These are phyloP conservation scores for Deroptyus accipitrinus DNA, from an alignment of 2,113 vertebrate genomes.

Conservation along the genomic window DNA sequence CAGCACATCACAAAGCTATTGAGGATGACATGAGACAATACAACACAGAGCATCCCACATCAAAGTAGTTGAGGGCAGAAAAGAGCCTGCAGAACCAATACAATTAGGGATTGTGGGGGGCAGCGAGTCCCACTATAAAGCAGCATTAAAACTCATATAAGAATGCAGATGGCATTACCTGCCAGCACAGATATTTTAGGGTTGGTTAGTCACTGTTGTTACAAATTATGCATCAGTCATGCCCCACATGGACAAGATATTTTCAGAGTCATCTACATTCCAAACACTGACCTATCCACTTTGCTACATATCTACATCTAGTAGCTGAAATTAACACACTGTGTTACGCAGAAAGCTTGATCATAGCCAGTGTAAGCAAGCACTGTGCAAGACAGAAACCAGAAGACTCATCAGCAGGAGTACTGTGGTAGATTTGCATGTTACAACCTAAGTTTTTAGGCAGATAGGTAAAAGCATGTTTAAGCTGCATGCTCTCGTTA, in stretches of 20 bases:
- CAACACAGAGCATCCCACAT: background rate
- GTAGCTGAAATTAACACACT: background rate
- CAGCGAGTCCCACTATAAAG: background rate
- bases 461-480: background rate
- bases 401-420: background rate
- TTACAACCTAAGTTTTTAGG: background rate
- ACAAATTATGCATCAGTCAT: background rate
- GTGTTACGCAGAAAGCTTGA: background rate
- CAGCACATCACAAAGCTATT: background rate
- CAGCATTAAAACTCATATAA: background rate
- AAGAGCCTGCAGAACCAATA: background rate
- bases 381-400: accelerated
- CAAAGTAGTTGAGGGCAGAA: background rate
- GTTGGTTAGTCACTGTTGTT: background rate
- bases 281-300: background rate
- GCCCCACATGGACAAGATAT: background rate
- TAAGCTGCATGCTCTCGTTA: background rate
- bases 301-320: background rate
- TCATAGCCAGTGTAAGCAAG: background rate
- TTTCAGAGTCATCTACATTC: background rate
- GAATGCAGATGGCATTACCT: background rate
- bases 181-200: background rate
- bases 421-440: background rate
- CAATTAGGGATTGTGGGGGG: background rate
- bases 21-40: accelerated